phyloP scores from a whole-genome alignment of 1,140 invertebrate species.

The Carcinoscorpius rotundicauda region DNA sequence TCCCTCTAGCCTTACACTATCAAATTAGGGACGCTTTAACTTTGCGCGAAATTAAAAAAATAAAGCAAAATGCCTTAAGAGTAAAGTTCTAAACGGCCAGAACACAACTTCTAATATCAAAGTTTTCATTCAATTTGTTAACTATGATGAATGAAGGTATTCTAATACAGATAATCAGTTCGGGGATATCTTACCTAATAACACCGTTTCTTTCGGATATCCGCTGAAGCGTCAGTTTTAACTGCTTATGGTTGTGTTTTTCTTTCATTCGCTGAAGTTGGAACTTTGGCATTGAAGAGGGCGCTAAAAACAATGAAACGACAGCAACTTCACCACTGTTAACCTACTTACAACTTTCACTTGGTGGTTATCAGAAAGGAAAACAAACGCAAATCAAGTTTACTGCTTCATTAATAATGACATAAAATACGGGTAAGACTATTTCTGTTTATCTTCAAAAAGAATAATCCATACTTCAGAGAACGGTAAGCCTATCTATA shows the following conservation, averaged over 20 bases:
- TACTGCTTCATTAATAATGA: not conserved
- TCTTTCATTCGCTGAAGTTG: constrained; percentile 14
- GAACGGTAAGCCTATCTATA: no score
- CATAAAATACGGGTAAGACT: not conserved
- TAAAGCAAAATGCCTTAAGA: no score
- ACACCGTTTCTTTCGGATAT: constrained; percentile 73
- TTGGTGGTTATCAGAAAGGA: not conserved
- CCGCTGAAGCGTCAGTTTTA: constrained; percentile 42
- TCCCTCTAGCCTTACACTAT: no score
- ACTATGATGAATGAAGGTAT: no score
- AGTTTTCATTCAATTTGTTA: no score
- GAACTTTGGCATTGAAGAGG: constrained; percentile 11
- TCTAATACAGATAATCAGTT: no score
- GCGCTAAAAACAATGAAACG: constrained; percentile 13
- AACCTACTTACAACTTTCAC: not conserved
- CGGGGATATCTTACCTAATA: constrained; percentile 35
- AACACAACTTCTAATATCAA: no score
- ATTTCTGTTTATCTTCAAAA: no score
- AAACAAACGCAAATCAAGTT: not conserved
- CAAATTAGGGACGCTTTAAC: no score
- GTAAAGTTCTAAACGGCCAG: no score
- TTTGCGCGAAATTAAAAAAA: no score
- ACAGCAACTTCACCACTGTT: constrained; percentile 1
- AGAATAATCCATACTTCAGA: no score
- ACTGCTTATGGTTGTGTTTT: constrained; percentile 10